Conservation (phyloP, 2,113 vertebrate genomes). For the Heliornis fulica region DNA sequence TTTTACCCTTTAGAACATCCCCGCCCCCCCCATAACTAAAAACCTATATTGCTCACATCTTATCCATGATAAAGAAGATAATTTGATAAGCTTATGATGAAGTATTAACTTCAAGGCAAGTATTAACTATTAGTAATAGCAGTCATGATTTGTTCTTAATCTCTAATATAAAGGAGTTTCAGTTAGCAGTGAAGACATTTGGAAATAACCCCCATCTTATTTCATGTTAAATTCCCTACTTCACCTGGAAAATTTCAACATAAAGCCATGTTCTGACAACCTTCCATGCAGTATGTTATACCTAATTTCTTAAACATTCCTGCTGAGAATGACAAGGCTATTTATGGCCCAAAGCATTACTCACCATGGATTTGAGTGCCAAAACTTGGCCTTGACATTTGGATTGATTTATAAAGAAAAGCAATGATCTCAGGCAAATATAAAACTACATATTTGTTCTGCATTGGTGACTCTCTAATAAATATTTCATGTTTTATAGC, state of each 20-base stretch:
- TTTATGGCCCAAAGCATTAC: background rate
- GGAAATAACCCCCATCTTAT: background rate
- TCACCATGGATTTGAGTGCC: background rate
- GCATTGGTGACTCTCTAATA: background rate
- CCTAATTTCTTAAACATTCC: background rate
- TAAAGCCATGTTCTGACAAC: background rate
- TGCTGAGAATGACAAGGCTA: background rate
- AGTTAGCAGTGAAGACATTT: background rate
- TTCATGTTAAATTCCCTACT: background rate
- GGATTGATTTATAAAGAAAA: conserved; percentile 16
- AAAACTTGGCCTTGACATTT: background rate
- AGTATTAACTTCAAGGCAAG: background rate
- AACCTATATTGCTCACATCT: background rate
- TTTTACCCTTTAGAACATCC: background rate
- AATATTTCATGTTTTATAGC: conserved; percentile 71
- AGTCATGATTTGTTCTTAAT: background rate
- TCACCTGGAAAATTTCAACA: background rate
- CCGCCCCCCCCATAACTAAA: background rate
- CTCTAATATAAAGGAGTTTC: background rate
- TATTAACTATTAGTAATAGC: background rate
- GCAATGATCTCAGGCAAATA: background rate
- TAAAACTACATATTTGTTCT: background rate
- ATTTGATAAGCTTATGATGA: background rate
- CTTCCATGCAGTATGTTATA: background rate
- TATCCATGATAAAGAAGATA: background rate